A percentile compares a stretch with the other conserved stretches of the same genome.
Conservation (phyloP, 2,113 vertebrate genomes). For the Enhydra lutris region DNA sequence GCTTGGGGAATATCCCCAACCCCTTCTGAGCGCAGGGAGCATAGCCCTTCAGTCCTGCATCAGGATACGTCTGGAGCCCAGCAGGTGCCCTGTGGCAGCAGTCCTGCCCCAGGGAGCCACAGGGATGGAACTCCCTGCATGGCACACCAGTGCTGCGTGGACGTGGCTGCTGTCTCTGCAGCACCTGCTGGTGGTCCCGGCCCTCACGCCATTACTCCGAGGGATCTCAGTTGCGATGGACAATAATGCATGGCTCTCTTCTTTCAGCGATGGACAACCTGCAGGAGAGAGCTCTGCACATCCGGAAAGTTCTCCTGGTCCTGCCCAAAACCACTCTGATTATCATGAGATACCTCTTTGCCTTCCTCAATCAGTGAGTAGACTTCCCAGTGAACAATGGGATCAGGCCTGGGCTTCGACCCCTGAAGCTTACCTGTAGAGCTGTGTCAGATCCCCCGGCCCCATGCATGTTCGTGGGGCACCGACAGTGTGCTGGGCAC, state of each 20-base stretch:
- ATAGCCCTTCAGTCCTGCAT: background rate
- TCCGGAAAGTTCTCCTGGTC: constrained; percentile 91
- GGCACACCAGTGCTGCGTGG: background rate
- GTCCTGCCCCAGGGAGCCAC: background rate
- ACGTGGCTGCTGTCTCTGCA: background rate
- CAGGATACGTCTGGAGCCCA: background rate
- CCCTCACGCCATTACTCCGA: background rate
- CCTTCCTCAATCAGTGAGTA: constrained; percentile 98
- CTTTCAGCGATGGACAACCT: constrained; percentile 95
- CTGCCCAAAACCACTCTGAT: constrained; percentile 93
- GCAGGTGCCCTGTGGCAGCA: background rate
- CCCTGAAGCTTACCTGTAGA: background rate
- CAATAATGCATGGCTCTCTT: constrained; percentile 30
- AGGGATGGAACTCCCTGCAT: background rate
- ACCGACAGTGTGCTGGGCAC: background rate
- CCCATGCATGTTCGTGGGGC: background rate
- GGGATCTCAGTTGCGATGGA: background rate
- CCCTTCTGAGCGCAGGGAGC: background rate
- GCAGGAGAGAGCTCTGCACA: constrained; percentile 93
- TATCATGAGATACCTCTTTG: constrained; percentile 99
- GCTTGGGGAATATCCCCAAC: background rate
- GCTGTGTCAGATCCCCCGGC: background rate
- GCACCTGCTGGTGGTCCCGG: background rate
- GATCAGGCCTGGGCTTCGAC: background rate
- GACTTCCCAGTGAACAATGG: background rate